A percentile compares a stretch with the other conserved stretches of the same genome.
Evolutionary conservation across 1,140 invertebrate genomes (phyloP).

Genomic region (Colletes gigas): DNA sequence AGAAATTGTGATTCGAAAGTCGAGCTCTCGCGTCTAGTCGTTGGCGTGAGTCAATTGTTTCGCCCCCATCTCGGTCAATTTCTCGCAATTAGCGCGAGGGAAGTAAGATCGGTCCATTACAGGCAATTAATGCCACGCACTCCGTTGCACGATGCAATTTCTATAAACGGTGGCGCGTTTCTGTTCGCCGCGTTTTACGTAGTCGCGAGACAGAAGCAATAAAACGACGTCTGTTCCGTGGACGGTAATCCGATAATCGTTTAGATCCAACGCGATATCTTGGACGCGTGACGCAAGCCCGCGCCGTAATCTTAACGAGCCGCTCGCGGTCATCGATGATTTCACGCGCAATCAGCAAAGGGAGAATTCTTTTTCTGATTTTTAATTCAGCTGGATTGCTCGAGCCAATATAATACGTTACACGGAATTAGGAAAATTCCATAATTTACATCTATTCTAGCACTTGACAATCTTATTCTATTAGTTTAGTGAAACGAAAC

Average conservation of each 20-base stretch:
- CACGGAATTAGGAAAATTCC: too few species aligned
- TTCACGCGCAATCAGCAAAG: background rate
- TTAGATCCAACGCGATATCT: background rate
- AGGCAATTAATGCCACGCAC: conserved; percentile 2
- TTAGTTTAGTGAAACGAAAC: too few species aligned
- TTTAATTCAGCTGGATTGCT: background rate
- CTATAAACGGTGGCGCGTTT: background rate
- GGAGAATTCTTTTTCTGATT: background rate
- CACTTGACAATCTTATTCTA: too few species aligned
- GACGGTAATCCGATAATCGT: background rate
- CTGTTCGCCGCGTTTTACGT: background rate
- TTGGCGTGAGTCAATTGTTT: background rate
- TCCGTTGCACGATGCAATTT: background rate
- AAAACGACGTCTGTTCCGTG: background rate
- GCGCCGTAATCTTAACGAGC: background rate
- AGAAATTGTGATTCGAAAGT: background rate
- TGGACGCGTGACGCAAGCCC: background rate
- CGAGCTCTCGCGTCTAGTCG: too few species aligned
- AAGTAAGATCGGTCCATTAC: background rate
- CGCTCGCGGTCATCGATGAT: background rate
- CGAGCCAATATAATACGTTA: too few species aligned
- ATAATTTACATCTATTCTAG: too few species aligned
- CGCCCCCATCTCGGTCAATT: background rate
- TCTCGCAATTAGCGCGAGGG: conserved; percentile 6
- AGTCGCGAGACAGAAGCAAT: background rate